phyloP scores from a whole-genome alignment of 2,888 invertebrate species.

The Adela reaumurella region DNA sequence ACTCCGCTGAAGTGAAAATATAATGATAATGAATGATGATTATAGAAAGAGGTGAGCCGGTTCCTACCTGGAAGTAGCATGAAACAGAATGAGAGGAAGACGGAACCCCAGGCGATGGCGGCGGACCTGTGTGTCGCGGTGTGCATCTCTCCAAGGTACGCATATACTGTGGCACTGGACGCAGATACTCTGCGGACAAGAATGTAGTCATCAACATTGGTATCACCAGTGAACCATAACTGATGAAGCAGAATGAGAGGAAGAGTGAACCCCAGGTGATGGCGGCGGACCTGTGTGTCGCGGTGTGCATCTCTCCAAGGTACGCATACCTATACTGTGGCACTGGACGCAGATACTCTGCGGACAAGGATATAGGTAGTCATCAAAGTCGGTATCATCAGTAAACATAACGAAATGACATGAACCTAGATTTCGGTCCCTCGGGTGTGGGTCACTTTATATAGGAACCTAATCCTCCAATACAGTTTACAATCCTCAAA shows the following conservation, averaged over 20 bases:
- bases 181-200: slow-evolving; percentile 34
- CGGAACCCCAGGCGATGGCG: slow-evolving; percentile 54
- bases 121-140: slow-evolving; percentile 38
- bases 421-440: no score
- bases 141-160: slow-evolving; percentile 58
- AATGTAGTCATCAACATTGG: background rate
- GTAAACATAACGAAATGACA: no score
- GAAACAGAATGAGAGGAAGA: slow-evolving; percentile 53
- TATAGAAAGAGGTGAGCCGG: no score
- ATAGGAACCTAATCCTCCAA: no score
- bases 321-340: slow-evolving; percentile 60
- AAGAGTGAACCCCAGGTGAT: slow-evolving; percentile 57
- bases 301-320: slow-evolving; percentile 55
- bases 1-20: background rate
- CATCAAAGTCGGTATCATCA: background rate
- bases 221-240: no score
- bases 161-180: slow-evolving; percentile 58
- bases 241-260: slow-evolving; percentile 53
- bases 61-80: slow-evolving; percentile 48
- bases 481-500: no score
- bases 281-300: slow-evolving; percentile 39
- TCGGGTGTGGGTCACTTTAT: no score
- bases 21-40: no score
- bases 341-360: slow-evolving; percentile 49
- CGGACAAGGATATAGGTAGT: slow-evolving; percentile 8